Base-by-base conservation (phyloP, 2,797 vertebrate genomes). In the Buceros bicornis region DNA sequence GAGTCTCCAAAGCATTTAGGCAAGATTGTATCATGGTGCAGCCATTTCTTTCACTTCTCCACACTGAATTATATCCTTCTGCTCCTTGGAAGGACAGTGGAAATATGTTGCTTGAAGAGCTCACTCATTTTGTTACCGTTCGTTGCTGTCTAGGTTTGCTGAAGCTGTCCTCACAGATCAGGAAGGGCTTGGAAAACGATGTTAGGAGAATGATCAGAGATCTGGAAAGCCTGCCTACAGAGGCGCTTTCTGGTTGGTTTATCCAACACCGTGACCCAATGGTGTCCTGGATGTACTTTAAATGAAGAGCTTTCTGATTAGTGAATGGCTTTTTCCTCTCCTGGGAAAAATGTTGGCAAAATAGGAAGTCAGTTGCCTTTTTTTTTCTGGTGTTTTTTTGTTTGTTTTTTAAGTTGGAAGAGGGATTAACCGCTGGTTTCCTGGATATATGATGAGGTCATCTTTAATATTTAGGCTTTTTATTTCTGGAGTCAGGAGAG, bases 1-100 rank as follows among this genome's bases (percentile, higher is more conserved):
- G 61, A 86, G 80, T 86, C 95, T 95, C 94, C 77, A 40, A 77
- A 79, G 92, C 77, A 2, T 93, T 95, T 86, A 91, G 58, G 73
- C 35, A 45, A 69, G 72, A 83, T 50, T 78, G 16, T 86, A 11
- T 82, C 2, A 0, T 33, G 40, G 37, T 72, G 47, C 62, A 81
- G 69, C 76, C 80, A 53, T 94, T 91, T 94, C 87, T 87, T 91
- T 87, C 66, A 40, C 62, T 84, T 89, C 53, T 88, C 65, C 48
- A 21, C 29, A 8, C 82, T 84, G 80, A 77, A n/a, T 90, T 48
- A 31, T 11, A 5, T 53, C 62, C 53, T 93, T 33, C 60, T 64
- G 3, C 33, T 73, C 76, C 33, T 83, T 54, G 18, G 62, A 93
- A 95, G 50, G 48, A 29, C 0, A 1, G 61, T 15, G 77, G 78